Conservation (phyloP, 2,797 vertebrate species). For the Epinephelus coioides region DNA sequence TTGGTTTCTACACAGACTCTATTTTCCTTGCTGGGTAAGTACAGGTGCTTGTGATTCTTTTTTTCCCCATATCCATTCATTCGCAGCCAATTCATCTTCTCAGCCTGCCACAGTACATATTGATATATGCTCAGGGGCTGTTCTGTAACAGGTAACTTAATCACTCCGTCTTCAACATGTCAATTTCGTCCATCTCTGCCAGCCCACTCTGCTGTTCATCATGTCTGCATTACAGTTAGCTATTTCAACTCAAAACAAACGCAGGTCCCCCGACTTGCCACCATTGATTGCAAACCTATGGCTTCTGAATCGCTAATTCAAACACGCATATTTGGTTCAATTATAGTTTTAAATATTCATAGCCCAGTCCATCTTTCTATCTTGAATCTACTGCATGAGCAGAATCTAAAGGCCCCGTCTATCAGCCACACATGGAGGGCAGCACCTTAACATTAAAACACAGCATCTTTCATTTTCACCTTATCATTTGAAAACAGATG, state of each 20-base stretch:
- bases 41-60: slow-evolving; percentile 52
- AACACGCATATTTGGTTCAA: slow-evolving; percentile 59
- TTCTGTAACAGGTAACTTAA: slow-evolving; percentile 77
- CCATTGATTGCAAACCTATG: slow-evolving; percentile 60
- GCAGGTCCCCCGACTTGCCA: slow-evolving; percentile 33
- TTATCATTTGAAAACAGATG: not conserved
- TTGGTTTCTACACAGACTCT: slow-evolving; percentile 59
- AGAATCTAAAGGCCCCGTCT: slow-evolving; percentile 27
- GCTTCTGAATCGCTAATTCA: slow-evolving; percentile 51
- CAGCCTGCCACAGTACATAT: slow-evolving; percentile 72
- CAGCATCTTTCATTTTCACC: not conserved
- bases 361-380: slow-evolving; percentile 22
- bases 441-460: not conserved
- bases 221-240: slow-evolving; percentile 53
- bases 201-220: slow-evolving; percentile 55
- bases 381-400: slow-evolving; percentile 29
- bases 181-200: slow-evolving; percentile 65
- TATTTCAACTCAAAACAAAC: slow-evolving; percentile 58
- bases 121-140: slow-evolving; percentile 76
- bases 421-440: slow-evolving; percentile 2
- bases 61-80: slow-evolving; percentile 56
- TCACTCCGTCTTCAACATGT: slow-evolving; percentile 73
- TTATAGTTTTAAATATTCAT: slow-evolving; percentile 66
- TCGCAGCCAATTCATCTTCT: slow-evolving; percentile 74
- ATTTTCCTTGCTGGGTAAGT: slow-evolving; percentile 60